Evolutionary conservation across 2,113 vertebrate species (phyloP).

Genomic region (Oxygymnocypris stewartii): DNA sequence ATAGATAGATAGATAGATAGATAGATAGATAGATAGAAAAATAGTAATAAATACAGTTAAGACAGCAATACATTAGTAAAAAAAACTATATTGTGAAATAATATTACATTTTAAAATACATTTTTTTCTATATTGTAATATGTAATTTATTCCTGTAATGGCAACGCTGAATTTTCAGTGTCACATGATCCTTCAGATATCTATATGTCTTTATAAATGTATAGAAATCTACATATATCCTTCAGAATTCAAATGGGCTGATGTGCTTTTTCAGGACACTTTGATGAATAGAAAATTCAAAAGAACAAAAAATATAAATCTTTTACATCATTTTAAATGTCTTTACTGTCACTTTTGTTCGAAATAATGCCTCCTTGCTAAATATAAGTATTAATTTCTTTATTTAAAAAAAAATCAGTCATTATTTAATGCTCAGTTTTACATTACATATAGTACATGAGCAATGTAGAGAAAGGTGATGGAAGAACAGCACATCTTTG

Average conservation of each 20-base stretch:
- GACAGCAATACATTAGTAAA: too few relatives aligned
- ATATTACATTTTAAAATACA: background rate
- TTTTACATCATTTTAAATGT: background rate
- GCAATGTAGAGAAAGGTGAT: too few relatives aligned
- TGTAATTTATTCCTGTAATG: background rate
- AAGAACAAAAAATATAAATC: too few relatives aligned
- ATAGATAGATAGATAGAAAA: too few relatives aligned
- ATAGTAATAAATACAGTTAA: too few relatives aligned
- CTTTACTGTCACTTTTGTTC: background rate
- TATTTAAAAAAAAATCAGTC: background rate
- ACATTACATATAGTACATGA: background rate
- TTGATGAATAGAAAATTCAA: too few relatives aligned
- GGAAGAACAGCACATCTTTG: too few relatives aligned
- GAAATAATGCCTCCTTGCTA: background rate
- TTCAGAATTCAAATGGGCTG: background rate
- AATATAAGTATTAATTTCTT: background rate
- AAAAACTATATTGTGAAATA: background rate
- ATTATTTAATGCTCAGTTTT: background rate
- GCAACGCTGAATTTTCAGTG: background rate
- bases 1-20: too few relatives aligned
- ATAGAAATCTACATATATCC: background rate
- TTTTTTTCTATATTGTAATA: background rate
- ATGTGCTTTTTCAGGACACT: background rate
- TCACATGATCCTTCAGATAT: background rate
- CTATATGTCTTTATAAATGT: too few relatives aligned